A percentile compares a stretch with the other conserved stretches of the same genome.
Evolutionary conservation across 2,113 vertebrate species (phyloP).

Genomic region (Glaucomys volans): DNA sequence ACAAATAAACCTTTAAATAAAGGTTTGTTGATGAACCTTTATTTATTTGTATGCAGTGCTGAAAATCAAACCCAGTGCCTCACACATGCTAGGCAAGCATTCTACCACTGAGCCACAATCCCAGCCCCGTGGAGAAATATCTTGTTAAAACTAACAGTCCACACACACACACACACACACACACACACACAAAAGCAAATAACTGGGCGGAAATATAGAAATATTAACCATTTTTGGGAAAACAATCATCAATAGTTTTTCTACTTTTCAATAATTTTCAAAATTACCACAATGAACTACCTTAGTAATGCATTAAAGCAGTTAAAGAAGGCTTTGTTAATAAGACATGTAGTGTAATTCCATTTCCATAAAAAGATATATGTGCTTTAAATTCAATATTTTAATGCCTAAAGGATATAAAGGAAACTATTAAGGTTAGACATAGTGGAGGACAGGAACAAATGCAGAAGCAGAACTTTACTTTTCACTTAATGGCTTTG

Average conservation of each 20-base stretch:
- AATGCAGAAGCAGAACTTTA: slow-evolving; percentile 16
- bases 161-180: too few species aligned
- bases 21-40: too few species aligned
- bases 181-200: neutral
- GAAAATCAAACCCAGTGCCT: too few species aligned
- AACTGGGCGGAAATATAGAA: slow-evolving; percentile 41
- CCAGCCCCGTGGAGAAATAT: neutral
- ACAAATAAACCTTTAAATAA: too few species aligned
- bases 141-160: neutral
- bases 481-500: slow-evolving; percentile 31
- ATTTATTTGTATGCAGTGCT: too few species aligned
- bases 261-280: slow-evolving; percentile 17
- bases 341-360: neutral
- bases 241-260: slow-evolving; percentile 37
- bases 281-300: slow-evolving; percentile 29
- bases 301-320: neutral
- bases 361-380: slow-evolving; percentile 21
- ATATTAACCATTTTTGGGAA: slow-evolving; percentile 36
- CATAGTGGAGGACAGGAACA: slow-evolving; percentile 24
- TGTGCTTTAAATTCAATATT: neutral
- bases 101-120: too few species aligned
- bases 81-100: too few species aligned
- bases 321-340: slow-evolving; percentile 3
- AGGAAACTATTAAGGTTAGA: neutral
- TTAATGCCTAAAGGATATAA: slow-evolving; percentile 34